These are phyloP conservation scores for Cepphus grylle DNA, from an alignment of 2,113 vertebrate genomes.

Conservation along the genomic window DNA sequence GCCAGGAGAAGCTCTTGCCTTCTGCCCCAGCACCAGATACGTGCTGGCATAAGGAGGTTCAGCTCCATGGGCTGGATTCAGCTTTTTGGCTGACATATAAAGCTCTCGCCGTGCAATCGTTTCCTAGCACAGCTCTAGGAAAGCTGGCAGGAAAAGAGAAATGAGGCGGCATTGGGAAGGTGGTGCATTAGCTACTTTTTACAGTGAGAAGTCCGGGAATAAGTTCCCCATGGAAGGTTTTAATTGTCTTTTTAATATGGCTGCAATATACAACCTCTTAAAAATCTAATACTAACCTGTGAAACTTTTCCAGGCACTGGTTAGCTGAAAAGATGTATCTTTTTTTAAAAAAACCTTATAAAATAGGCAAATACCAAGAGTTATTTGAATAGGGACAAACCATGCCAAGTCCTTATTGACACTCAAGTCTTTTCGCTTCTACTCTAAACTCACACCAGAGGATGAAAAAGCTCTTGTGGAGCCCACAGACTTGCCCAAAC, in stretches of 20 bases:
- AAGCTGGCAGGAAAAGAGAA: neutral
- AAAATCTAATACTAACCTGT: constrained; percentile 25
- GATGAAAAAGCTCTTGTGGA: neutral
- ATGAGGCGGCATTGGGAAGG: neutral
- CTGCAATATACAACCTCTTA: constrained; percentile 10
- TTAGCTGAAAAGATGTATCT: constrained; percentile 4
- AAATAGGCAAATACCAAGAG: constrained; percentile 46
- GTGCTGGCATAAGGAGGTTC: neutral
- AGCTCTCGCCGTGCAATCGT: neutral
- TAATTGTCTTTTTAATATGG: constrained; percentile 6
- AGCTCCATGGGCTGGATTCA: neutral
- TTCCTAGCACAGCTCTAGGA: neutral
- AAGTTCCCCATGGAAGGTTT: neutral
- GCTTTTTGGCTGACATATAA: neutral
- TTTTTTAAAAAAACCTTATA: neutral
- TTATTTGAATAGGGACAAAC: constrained; percentile 42
- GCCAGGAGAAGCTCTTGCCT: neutral
- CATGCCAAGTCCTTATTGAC: constrained; percentile 32
- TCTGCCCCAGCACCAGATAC: neutral
- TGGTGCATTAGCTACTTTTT: neutral
- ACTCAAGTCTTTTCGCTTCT: neutral
- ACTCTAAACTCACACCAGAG: neutral
- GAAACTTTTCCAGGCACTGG: constrained; percentile 44
- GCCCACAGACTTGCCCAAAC: constrained; percentile 42
- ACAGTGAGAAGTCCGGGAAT: neutral